phyloP scores from a whole-genome alignment of 2,888 invertebrate genomes.

The Lepidocyrtoides sp. region DNA sequence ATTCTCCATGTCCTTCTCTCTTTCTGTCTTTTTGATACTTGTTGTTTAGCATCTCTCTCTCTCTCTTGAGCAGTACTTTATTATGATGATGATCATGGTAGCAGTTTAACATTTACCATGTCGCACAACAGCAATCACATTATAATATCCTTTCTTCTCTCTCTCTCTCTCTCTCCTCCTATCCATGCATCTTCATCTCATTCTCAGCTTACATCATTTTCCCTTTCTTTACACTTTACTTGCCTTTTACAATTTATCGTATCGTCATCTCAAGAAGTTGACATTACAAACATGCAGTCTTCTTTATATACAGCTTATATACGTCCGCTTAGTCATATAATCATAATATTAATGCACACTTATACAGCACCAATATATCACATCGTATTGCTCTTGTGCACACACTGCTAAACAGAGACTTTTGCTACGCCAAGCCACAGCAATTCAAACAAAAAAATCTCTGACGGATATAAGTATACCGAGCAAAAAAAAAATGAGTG shows the following conservation, averaged over 20 bases:
- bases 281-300: constrained; percentile 69
- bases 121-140: constrained; percentile 71
- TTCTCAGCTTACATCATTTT: constrained; percentile 61
- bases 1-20: constrained; percentile 70
- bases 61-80: neutral
- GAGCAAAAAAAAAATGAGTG: neutral
- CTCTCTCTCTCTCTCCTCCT: constrained; percentile 19
- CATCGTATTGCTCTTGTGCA: constrained; percentile 42
- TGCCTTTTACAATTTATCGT: constrained; percentile 62
- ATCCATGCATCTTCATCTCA: constrained; percentile 44
- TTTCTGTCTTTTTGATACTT: constrained; percentile 44
- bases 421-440: constrained; percentile 47
- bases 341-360: constrained; percentile 42
- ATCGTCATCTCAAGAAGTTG: constrained; percentile 64
- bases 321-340: constrained; percentile 3
- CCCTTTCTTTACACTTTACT: constrained; percentile 50
- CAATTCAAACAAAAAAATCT: constrained; percentile 70
- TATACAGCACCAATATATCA: constrained; percentile 13
- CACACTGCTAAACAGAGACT: constrained; percentile 61
- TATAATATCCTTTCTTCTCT: constrained; percentile 72
- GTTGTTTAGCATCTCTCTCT: constrained; percentile 14
- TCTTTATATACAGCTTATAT: neutral
- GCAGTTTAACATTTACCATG: constrained; percentile 64
- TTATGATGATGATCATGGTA: constrained; percentile 28
- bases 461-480: constrained; percentile 63